phyloP scores from a whole-genome alignment of 2,797 vertebrate genomes.

The Potorous gilbertii region DNA sequence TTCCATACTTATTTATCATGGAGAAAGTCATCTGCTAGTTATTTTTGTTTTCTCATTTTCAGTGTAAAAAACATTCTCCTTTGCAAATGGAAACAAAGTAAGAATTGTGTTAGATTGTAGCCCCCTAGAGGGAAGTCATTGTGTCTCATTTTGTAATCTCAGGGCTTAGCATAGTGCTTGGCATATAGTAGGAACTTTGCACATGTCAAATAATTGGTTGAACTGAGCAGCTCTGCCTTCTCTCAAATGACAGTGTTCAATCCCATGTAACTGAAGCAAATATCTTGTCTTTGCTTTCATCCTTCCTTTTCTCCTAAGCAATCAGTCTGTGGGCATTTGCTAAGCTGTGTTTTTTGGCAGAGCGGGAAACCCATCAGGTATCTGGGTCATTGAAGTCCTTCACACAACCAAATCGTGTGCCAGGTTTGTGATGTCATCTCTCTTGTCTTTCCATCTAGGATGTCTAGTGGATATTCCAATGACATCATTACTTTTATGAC shows the following conservation, averaged over 20 bases:
- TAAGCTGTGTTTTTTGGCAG: not conserved
- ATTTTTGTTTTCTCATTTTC: not conserved
- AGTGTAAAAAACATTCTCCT: not conserved
- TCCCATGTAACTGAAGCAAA: not conserved
- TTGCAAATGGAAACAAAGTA: not conserved
- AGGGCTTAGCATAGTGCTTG: not conserved
- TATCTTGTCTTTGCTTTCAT: not conserved
- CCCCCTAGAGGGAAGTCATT: not conserved
- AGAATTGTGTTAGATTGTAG: not conserved
- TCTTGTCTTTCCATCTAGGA: not conserved
- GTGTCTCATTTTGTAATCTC: not conserved
- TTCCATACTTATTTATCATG: not conserved
- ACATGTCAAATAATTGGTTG: not conserved
- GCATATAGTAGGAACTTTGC: not conserved
- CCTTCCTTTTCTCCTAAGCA: not conserved
- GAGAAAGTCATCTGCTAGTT: not conserved
- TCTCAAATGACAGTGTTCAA: not conserved
- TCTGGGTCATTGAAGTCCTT: not conserved
- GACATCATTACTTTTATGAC: not conserved
- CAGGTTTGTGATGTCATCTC: not conserved
- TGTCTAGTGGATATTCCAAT: not conserved
- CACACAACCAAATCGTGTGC: not conserved
- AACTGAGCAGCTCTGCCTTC: not conserved
- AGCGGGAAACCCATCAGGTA: not conserved
- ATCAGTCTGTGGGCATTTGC: not conserved